Percentiles rank a stretch among this genome's conserved stretches.
Conservation (phyloP, 2,113 vertebrate genomes). For the Philantomba maxwellii region DNA sequence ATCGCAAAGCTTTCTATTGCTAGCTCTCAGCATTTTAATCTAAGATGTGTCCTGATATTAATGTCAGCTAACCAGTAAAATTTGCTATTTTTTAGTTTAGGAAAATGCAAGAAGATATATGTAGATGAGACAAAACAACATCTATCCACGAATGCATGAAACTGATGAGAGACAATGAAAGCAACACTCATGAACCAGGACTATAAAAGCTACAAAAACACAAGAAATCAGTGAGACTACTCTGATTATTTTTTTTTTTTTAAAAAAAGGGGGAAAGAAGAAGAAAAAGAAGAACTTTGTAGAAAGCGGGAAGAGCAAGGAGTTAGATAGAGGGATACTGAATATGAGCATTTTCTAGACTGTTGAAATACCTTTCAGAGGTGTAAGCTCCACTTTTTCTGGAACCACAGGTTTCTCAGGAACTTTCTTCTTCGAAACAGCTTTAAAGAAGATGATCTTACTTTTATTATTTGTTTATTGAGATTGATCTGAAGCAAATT, state of each 20-base stretch:
- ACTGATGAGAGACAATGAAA: constrained; percentile 46
- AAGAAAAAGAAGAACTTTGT: not conserved
- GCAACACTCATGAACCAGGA: constrained; percentile 23
- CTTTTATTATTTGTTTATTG: constrained; percentile 62
- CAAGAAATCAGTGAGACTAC: constrained; percentile 1
- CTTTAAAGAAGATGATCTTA: constrained; percentile 79
- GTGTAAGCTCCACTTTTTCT: constrained; percentile 78
- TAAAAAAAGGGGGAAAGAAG: not conserved
- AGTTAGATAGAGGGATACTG: not conserved
- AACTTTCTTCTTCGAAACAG: constrained; percentile 78
- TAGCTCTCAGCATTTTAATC: constrained; percentile 12
- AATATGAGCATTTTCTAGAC: not conserved
- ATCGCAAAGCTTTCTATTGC: not conserved
- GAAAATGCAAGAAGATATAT: constrained; percentile 24
- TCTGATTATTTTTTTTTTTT: no score
- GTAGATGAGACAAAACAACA: constrained; percentile 13
- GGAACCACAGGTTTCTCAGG: constrained; percentile 76
- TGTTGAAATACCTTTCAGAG: constrained; percentile 79
- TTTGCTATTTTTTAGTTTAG: not conserved
- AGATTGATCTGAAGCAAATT: constrained; percentile 20
- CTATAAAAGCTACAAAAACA: not conserved
- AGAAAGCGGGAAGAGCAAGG: not conserved
- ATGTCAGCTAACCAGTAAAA: not conserved
- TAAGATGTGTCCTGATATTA: not conserved
- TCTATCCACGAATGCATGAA: constrained; percentile 9